Evolutionary conservation across 35 echinoderm and acorn worm genomes (phyloP), one percentile per base, ranked within the genome.

Genomic region (Chiridota heheva): DNA sequence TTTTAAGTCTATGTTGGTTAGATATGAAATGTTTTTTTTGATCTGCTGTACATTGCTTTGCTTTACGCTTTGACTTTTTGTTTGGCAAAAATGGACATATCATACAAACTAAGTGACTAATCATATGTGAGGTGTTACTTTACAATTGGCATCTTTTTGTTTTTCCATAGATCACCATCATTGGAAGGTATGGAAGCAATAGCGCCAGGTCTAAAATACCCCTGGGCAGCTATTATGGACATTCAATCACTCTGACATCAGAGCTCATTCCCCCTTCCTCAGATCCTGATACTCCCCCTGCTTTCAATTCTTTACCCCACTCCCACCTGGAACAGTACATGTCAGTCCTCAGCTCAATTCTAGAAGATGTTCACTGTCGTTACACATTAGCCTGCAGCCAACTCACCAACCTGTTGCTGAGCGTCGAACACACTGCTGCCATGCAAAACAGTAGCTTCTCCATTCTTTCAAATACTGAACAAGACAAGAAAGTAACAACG

Each of bases 171-270:
- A 84, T 98, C 27, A 98, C 95, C 56, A 85, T 98, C 20, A 91
- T 98, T 45, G 95, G 95, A 48, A 74, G 85, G 41, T 98, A 98
- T 63, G 95, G 95, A 33, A 80, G 90, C 67, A 98, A 98, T 55
- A 91, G 72, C 10, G 84, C 85, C 0, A 78, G 90, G 35, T 92
- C 95, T n/a, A 98, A 97, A 55, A 91, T 98, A 29, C 93, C 95
- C 3, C 60, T 98, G 39, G 95, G 95, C 27, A 80, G 73, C 51
- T 98, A 91, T 78, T 98, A 98, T 40, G 95, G 95, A 22, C 95
- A 98, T 53, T 77, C 84, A 7, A 46, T 77, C 25, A 55, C 73
- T 7, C 61, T 87, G 35, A 72, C 84, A 32, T 87, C 71, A 13
- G 73, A 77, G 24, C 63, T 63, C 43, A 3, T 78, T 40, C 53